These are phyloP conservation scores for Odontesthes bonariensis DNA, from an alignment of 2,113 vertebrate genomes.

Conservation along the genomic window DNA sequence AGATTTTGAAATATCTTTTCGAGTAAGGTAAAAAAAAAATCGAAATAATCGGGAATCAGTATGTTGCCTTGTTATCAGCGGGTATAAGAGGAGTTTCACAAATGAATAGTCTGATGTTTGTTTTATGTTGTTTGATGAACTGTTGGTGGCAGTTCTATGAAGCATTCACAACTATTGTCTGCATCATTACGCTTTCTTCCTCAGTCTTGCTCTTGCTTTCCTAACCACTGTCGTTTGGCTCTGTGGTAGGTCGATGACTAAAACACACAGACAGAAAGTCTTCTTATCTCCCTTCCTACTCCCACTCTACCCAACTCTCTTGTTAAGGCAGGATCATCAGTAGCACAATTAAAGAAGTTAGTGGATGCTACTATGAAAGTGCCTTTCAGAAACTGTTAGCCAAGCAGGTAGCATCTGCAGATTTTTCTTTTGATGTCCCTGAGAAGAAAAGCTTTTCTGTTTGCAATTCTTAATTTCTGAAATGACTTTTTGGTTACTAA, in stretches of 20 bases:
- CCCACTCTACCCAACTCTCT: constrained; percentile 15
- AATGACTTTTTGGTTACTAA: constrained; percentile 43
- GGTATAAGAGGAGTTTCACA: constrained; percentile 68
- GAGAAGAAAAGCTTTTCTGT: constrained; percentile 52
- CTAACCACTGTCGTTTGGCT: constrained; percentile 12
- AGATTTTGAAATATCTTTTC: constrained; percentile 1
- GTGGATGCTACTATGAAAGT: constrained; percentile 31
- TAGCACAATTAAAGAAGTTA: constrained; percentile 47
- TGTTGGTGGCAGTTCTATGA: constrained; percentile 49
- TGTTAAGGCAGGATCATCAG: constrained; percentile 47
- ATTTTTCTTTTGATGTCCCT: constrained; percentile 34
- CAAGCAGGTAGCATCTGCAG: neutral
- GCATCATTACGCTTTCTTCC: constrained; percentile 53
- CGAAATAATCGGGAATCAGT: constrained; percentile 7
- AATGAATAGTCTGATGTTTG: constrained; percentile 67
- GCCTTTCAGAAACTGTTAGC: constrained; percentile 48
- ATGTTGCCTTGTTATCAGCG: constrained; percentile 35
- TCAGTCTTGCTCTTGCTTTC: constrained; percentile 18
- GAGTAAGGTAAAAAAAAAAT: constrained; percentile 28
- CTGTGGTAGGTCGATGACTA: constrained; percentile 13
- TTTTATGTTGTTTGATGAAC: constrained; percentile 64
- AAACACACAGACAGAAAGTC: constrained; percentile 14
- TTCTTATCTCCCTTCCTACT: constrained; percentile 9
- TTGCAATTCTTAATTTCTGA: constrained; percentile 47
- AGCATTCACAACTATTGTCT: constrained; percentile 50